Evolutionary conservation across 2,888 invertebrate species (phyloP).

Genomic region (Ametastegia equiseti): DNA sequence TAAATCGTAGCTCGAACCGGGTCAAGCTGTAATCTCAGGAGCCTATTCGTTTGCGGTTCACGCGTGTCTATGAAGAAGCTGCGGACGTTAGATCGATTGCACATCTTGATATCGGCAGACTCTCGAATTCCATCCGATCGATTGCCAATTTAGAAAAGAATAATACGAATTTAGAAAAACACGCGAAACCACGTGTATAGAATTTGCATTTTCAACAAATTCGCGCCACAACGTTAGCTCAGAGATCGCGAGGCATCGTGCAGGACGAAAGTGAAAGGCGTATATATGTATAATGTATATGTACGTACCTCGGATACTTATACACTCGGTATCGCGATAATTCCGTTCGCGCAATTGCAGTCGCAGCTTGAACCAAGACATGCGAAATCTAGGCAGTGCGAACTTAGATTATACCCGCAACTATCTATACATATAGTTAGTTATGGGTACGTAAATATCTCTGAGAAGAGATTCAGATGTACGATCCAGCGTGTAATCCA

Average conservation of each 20-base stretch:
- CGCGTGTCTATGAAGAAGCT: neutral
- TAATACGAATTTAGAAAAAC: too few species aligned
- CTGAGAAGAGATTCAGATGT: constrained; percentile 5
- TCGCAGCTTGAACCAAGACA: constrained; percentile 20
- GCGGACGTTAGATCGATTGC: too few species aligned
- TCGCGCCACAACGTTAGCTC: neutral
- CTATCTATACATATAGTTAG: neutral
- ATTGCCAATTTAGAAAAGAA: too few species aligned
- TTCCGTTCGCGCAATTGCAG: constrained; percentile 15
- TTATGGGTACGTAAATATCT: neutral
- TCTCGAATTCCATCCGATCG: neutral
- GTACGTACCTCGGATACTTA: too few species aligned
- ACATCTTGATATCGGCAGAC: neutral
- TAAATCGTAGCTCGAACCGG: constrained; percentile 14
- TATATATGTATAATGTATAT: neutral
- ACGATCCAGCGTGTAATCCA: constrained; percentile 18
- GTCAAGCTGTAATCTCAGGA: constrained; percentile 11
- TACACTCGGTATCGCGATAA: constrained; percentile 9
- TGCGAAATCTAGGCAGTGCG: neutral
- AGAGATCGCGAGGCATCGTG: constrained; percentile 14
- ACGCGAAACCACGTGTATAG: neutral
- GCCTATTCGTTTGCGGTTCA: neutral
- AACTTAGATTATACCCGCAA: neutral
- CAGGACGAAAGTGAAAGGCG: constrained; percentile 40
- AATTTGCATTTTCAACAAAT: neutral